Percentiles rank a stretch among this genome's conserved stretches.
Evolutionary conservation across 2,888 invertebrate genomes (phyloP).

Genomic region (Luperina nickerlii): DNA sequence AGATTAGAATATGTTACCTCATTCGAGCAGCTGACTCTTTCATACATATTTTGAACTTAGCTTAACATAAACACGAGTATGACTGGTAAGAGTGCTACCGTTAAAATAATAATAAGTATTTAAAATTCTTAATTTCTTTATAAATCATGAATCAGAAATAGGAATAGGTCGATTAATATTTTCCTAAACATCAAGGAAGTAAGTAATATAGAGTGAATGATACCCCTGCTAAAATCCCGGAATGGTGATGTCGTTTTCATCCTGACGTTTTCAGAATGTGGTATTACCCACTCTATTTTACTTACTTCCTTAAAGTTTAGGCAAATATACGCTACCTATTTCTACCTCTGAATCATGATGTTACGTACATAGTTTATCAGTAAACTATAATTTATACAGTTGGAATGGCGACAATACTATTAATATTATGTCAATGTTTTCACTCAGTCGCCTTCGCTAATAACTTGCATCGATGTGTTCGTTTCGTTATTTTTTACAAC

Average conservation of each 20-base stretch:
- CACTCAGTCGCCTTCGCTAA: constrained; percentile 4
- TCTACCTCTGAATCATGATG: neutral
- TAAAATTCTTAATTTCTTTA: neutral
- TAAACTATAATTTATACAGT: neutral
- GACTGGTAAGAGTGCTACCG: neutral
- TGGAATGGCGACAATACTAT: neutral
- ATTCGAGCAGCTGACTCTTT: neutral
- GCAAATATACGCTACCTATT: neutral
- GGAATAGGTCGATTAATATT: neutral
- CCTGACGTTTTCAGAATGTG: neutral
- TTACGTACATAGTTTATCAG: neutral
- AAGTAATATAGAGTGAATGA: neutral
- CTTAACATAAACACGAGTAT: neutral
- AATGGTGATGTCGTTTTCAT: neutral
- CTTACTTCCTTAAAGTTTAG: no score
- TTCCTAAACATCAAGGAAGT: neutral
- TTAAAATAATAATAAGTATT: neutral
- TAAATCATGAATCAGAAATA: neutral
- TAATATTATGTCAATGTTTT: neutral
- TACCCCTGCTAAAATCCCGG: neutral
- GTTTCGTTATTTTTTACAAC: constrained; percentile 44
- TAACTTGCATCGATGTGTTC: constrained; percentile 9
- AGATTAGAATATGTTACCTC: neutral
- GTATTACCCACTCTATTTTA: neutral
- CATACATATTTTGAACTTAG: neutral